Evolutionary conservation across 2,888 invertebrate species (phyloP).

Genomic region (Venusia cambrica): DNA sequence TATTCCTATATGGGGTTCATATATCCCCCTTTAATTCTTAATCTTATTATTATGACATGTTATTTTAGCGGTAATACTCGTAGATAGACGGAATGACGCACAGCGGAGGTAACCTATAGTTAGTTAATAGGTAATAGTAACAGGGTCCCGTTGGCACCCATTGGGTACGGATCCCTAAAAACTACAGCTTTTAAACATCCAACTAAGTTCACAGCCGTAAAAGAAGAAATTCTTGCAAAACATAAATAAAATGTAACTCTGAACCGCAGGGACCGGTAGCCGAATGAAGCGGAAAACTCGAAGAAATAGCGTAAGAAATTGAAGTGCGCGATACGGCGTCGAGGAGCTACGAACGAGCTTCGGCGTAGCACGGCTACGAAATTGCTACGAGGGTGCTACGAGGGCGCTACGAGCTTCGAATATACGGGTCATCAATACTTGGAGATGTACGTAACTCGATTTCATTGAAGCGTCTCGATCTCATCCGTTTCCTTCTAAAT

Average conservation of each 20-base stretch:
- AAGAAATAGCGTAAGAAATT: conserved; percentile 52
- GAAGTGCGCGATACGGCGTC: conserved; percentile 47
- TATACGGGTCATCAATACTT: conserved; percentile 16
- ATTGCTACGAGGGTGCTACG: conserved; percentile 31
- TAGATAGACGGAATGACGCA: too few relatives aligned
- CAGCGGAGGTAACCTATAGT: too few relatives aligned
- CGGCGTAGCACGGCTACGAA: conserved; percentile 47
- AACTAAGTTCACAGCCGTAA: too few relatives aligned
- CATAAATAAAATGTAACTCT: conserved; percentile 19
- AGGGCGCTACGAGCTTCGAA: conserved; percentile 23
- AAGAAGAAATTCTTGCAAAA: too few relatives aligned
- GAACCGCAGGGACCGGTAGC: conserved; percentile 21
- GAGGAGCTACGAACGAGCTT: conserved; percentile 46
- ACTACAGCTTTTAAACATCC: too few relatives aligned
- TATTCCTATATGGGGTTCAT: too few relatives aligned
- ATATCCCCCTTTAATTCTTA: too few relatives aligned
- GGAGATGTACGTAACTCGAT: conserved; percentile 10
- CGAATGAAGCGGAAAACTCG: conserved; percentile 37
- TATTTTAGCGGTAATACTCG: too few relatives aligned
- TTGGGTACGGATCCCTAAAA: too few relatives aligned
- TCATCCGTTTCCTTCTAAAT: conserved; percentile 11
- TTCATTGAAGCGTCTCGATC: conserved; percentile 10
- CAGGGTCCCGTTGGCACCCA: too few relatives aligned
- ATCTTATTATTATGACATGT: too few relatives aligned
- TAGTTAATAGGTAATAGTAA: too few relatives aligned